Evolutionary conservation across 2,113 vertebrate species (phyloP).

Genomic region (Lycaon pictus): DNA sequence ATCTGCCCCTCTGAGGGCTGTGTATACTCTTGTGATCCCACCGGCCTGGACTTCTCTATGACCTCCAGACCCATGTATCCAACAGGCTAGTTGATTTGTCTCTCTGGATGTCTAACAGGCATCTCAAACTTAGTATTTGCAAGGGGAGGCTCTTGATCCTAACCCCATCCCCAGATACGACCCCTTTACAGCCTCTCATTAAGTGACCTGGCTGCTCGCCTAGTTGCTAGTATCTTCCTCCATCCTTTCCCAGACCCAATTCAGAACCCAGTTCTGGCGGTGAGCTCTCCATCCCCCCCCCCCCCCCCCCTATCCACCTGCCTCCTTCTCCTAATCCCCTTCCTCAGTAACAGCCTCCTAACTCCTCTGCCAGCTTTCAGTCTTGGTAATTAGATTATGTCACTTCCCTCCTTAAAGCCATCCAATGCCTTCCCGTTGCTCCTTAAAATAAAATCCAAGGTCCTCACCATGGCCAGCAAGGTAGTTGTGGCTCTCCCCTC

Average conservation of each 20-base stretch:
- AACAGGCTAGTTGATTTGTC: neutral
- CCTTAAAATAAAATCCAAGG: neutral
- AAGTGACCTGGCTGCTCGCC: neutral
- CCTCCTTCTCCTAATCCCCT: neutral
- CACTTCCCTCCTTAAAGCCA: neutral
- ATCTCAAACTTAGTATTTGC: neutral
- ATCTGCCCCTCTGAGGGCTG: neutral
- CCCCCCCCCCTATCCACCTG: no score
- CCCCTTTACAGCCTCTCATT: neutral
- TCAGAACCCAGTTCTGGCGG: neutral
- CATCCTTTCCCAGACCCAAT: neutral
- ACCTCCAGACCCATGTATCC: neutral
- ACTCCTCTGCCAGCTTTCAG: neutral
- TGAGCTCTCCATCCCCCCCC: accelerated
- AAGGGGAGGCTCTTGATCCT: neutral
- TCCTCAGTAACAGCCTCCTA: neutral
- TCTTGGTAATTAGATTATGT: neutral
- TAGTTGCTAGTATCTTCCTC: no score
- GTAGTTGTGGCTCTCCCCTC: neutral
- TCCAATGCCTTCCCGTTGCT: neutral
- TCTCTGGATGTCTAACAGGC: neutral
- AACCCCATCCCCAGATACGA: neutral
- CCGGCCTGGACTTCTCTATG: neutral
- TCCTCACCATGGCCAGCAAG: neutral
- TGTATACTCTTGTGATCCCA: no score